Conservation (phyloP, 2,113 vertebrate genomes). For the Mastomys coucha region DNA sequence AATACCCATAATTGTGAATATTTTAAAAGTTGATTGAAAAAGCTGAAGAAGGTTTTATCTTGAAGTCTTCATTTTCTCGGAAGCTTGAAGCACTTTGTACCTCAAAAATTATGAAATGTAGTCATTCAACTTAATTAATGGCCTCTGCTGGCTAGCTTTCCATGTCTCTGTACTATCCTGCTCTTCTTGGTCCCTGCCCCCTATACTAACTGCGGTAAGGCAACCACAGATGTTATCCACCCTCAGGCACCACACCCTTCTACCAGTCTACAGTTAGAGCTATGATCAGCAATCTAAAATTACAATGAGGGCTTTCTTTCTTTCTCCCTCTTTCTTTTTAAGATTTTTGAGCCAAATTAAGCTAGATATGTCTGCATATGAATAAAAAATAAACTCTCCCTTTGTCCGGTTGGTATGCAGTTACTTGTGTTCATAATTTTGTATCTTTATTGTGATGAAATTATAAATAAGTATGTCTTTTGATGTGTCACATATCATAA, state of each 20-base stretch:
- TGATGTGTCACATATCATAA: constrained; percentile 3
- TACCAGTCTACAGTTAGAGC: constrained; percentile 70
- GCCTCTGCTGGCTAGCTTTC: constrained; percentile 24
- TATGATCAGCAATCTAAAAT: constrained; percentile 66
- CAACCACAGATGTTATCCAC: constrained; percentile 58
- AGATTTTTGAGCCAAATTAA: constrained; percentile 48
- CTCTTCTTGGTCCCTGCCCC: background rate
- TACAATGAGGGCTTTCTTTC: constrained; percentile 15
- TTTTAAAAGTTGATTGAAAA: constrained; percentile 55
- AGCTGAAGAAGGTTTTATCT: constrained; percentile 51
- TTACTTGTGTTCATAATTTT: background rate
- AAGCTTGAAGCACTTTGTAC: constrained; percentile 52
- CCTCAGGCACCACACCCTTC: constrained; percentile 42
- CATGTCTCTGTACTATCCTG: background rate
- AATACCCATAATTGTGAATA: constrained; percentile 24
- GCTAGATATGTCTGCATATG: constrained; percentile 11
- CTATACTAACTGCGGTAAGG: constrained; percentile 32
- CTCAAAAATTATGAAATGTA: constrained; percentile 65
- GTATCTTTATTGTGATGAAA: background rate
- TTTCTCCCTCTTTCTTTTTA: background rate
- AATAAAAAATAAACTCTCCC: background rate
- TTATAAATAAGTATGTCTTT: constrained; percentile 46
- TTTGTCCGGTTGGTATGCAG: background rate
- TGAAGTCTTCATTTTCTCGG: constrained; percentile 57
- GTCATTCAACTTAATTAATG: constrained; percentile 71